A percentile compares a stretch with the other conserved stretches of the same genome.
Evolutionary conservation across 2,797 vertebrate species (phyloP).

Genomic region (Leptodactylus fallax): DNA sequence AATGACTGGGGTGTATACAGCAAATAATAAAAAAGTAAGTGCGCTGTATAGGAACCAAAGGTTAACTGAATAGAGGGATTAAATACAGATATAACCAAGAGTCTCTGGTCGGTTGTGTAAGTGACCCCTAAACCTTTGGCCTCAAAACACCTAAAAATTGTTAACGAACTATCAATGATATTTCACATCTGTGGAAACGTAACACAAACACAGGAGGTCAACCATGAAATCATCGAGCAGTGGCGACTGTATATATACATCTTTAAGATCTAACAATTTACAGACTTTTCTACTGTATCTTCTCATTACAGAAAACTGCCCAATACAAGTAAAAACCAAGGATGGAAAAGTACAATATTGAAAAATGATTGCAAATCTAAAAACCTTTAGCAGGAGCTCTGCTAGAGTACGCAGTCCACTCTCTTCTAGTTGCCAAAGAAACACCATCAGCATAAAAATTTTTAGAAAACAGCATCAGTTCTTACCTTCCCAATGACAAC

Average conservation of each 20-base stretch:
- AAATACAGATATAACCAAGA: no score
- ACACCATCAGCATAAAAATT: conserved; percentile 11
- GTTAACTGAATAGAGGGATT: no score
- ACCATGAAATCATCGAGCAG: no score
- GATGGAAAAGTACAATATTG: neutral
- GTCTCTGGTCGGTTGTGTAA: no score
- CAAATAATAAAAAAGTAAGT: no score
- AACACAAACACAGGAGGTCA: no score
- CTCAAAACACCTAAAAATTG: no score
- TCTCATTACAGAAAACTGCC: neutral
- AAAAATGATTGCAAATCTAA: neutral
- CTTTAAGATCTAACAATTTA: neutral
- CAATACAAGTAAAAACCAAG: neutral
- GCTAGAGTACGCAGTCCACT: neutral
- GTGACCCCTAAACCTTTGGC: no score
- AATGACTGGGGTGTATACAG: no score
- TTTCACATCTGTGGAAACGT: no score
- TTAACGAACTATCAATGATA: no score
- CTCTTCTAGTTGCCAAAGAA: conserved; percentile 35
- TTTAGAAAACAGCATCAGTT: conserved; percentile 30
- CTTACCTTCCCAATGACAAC: neutral
- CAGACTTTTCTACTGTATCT: neutral
- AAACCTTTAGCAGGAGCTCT: neutral
- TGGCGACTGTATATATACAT: neutral
- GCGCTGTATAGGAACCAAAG: no score